phyloP scores from a whole-genome alignment of 1,140 invertebrate genomes.

The Rhizoglyphus robini region DNA sequence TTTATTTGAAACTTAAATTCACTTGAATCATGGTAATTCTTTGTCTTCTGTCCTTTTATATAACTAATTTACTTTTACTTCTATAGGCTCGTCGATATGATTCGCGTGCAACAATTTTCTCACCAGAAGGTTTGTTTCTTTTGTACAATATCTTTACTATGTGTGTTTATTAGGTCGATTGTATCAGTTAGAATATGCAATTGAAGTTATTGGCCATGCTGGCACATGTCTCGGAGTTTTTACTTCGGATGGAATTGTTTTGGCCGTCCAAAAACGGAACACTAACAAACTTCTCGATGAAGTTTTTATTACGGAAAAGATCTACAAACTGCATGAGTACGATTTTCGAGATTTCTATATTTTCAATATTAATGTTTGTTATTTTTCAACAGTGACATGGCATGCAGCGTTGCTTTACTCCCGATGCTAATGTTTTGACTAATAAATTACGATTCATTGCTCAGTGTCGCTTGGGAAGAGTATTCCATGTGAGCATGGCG shows the following conservation, averaged over 20 bases:
- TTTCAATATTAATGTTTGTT: slow-evolving; percentile 7
- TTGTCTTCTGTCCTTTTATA: not conserved
- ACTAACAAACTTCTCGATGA: slow-evolving; percentile 97
- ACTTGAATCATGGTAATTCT: no score
- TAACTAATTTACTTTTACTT: no score
- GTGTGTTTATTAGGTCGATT: slow-evolving; percentile 52
- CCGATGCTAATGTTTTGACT: slow-evolving; percentile 97
- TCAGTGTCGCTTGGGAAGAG: slow-evolving; percentile 73
- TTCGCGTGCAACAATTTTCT: slow-evolving; percentile 97
- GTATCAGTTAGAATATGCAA: slow-evolving; percentile 99
- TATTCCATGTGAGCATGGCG: slow-evolving; percentile 88
- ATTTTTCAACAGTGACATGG: slow-evolving; percentile 62
- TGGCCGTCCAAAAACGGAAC: slow-evolving; percentile 91
- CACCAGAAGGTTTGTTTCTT: slow-evolving; percentile 74
- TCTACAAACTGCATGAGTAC: slow-evolving; percentile 90
- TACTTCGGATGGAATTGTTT: slow-evolving; percentile 86
- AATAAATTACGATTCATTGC: slow-evolving; percentile 87
- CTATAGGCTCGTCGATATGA: slow-evolving; percentile 93
- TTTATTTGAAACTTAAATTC: no score
- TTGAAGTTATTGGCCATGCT: slow-evolving; percentile 99
- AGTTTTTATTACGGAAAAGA: slow-evolving; percentile 93
- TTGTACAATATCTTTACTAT: slow-evolving; percentile 19
- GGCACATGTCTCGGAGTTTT: slow-evolving; percentile 93
- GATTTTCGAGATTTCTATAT: not conserved
- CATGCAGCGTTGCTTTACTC: slow-evolving; percentile 96